Evolutionary conservation across 2,888 invertebrate genomes (phyloP).

Genomic region (Luperina testacea): DNA sequence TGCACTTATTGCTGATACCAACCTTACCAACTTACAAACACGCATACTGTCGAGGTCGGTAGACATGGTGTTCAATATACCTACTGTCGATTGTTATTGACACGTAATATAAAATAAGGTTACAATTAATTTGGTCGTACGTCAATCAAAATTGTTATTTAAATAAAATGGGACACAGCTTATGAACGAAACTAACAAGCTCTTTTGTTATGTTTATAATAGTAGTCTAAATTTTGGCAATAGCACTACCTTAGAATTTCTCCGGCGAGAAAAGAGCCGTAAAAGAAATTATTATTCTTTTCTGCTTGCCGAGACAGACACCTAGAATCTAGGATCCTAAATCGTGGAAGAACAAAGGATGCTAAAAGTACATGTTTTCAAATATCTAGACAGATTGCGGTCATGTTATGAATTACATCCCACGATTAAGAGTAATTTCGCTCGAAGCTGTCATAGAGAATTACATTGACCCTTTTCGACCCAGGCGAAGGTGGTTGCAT

Average conservation of each 20-base stretch:
- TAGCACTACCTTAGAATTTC: not conserved
- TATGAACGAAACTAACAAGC: not conserved
- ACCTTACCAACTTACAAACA: constrained; percentile 48
- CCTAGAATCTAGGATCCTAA: not conserved
- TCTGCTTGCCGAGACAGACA: not conserved
- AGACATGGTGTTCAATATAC: constrained; percentile 50
- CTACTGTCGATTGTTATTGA: constrained; percentile 40
- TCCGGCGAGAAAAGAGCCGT: not conserved
- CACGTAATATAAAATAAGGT: constrained; percentile 61
- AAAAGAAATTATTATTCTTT: not conserved
- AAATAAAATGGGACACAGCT: constrained; percentile 4
- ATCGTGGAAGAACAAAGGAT: constrained; percentile 24
- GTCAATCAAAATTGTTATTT: constrained; percentile 28
- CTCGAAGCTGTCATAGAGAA: constrained; percentile 47
- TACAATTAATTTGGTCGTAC: constrained; percentile 26
- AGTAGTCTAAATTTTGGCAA: not conserved
- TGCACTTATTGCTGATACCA: constrained; percentile 56
- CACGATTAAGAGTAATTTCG: constrained; percentile 63
- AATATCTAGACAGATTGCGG: constrained; percentile 55
- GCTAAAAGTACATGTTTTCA: constrained; percentile 10
- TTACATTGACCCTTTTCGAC: constrained; percentile 66
- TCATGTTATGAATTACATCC: constrained; percentile 56
- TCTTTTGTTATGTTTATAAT: not conserved
- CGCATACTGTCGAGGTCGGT: constrained; percentile 56
- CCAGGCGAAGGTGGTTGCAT: constrained; percentile 48